phyloP scores from a whole-genome alignment of 1,140 invertebrate species.

The Dendrolimus kikuchii region DNA sequence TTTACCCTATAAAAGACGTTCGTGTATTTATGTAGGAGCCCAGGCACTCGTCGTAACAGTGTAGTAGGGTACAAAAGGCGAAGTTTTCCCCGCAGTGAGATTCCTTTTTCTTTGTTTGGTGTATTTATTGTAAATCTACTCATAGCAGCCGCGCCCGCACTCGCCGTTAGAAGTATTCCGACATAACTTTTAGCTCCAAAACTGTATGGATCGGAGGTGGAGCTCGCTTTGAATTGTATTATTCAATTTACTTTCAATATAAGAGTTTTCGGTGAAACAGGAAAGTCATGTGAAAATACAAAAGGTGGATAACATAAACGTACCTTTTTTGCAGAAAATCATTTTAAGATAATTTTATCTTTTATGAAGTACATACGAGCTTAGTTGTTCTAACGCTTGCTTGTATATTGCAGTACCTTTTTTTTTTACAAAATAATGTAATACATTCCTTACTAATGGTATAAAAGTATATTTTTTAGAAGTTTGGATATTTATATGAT shows the following conservation, averaged over 20 bases:
- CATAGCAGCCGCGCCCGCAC: conserved; percentile 44
- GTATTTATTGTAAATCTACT: conserved; percentile 71
- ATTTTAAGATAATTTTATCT: too few species aligned
- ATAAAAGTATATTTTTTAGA: too few species aligned
- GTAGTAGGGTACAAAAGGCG: conserved; percentile 50
- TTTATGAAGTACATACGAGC: too few species aligned
- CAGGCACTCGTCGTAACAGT: conserved; percentile 20
- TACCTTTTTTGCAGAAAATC: too few species aligned
- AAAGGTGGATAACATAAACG: too few species aligned
- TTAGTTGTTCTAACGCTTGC: too few species aligned
- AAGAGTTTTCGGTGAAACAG: too few species aligned
- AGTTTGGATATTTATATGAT: too few species aligned
- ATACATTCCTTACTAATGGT: too few species aligned
- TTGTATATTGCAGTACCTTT: too few species aligned
- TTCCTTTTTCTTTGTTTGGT: conserved; percentile 70
- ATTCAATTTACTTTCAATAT: not conserved
- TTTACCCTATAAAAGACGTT: conserved; percentile 1
- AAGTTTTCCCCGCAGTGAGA: conserved; percentile 63
- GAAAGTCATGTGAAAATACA: too few species aligned
- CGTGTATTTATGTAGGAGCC: conserved; percentile 18
- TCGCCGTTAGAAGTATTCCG: conserved; percentile 56
- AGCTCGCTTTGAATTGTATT: conserved; percentile 1
- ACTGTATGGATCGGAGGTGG: conserved; percentile 19
- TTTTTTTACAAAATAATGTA: too few species aligned
- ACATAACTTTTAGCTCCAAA: conserved; percentile 62